Base-by-base conservation (phyloP, 2,113 vertebrate genomes). In the Seriola quinqueradiata region DNA sequence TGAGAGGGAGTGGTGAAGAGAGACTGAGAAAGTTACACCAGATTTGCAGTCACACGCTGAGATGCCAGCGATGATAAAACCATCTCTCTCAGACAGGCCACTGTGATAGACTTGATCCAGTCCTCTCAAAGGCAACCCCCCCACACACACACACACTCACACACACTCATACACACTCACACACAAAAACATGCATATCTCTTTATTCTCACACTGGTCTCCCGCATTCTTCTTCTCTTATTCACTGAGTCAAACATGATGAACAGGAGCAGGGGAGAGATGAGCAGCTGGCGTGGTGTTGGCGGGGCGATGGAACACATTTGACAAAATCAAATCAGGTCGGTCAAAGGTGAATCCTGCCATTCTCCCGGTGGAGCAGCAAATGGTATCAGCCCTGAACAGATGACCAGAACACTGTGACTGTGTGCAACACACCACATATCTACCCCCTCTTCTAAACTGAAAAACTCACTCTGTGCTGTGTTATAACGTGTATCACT, bases 321-420 rank as follows among this genome's bases (percentile, higher is more conserved):
- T 89, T 84, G 79, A 89, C 75, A 86, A 91, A 93, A 93, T 94
- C 92, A 89, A 93, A 94, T 95, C 89, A 89, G 82, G 78, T 80
- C 7, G 66, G 92, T 92, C 93, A 94, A 92, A 94, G 92, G 88
- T 92, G 89, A 90, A 70, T 69, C 74, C 73, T 52, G 66, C 55
- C 68, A 6, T 17, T 83, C 59, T 81, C 79, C 63, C 88, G 4
- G 48, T 6, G 64, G 81, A 79, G 70, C 19, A 0, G 6, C 6
- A 12, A 83, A 82, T 64, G 65, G 74, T 79, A 82, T 85, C 75
- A 85, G 73, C 63, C 12, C 68, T 50, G 68, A 54, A 34, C 70
- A 84, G 82, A 72, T 66, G 81, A 86, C 65, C 52, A 65, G 44
- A 75, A 77, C 84, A 55, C 79, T 72, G 80, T 74, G 38, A 38